Conservation (phyloP, 2,888 invertebrate species). For the Melanostoma scalare region DNA sequence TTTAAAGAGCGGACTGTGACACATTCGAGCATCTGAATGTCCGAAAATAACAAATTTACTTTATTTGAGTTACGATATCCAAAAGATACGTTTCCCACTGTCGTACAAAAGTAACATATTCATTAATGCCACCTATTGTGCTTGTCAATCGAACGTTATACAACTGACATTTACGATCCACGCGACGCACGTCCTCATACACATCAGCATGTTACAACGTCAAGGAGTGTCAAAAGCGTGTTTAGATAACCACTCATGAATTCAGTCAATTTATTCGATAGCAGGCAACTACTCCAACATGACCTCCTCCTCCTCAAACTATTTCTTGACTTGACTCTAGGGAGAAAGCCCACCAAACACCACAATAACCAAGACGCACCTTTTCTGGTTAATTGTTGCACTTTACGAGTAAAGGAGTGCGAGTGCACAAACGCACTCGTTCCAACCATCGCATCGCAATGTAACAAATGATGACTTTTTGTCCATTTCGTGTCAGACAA, state of each 20-base stretch:
- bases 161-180: slow-evolving; percentile 49
- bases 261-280: slow-evolving; percentile 56
- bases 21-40: no score
- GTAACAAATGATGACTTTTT: slow-evolving; percentile 77
- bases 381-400: slow-evolving; percentile 60
- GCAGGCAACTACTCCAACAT: slow-evolving; percentile 15
- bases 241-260: slow-evolving; percentile 25
- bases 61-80: no score
- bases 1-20: no score
- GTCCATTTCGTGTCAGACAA: slow-evolving; percentile 78
- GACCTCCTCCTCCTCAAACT: slow-evolving; percentile 39
- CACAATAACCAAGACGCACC: slow-evolving; percentile 45
- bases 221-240: slow-evolving; percentile 59
- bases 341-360: slow-evolving; percentile 14
- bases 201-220: slow-evolving; percentile 24
- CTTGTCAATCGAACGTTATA: slow-evolving; percentile 47
- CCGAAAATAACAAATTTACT: no score
- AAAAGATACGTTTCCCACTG: no score
- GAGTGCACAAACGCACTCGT: slow-evolving; percentile 34
- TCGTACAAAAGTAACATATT: background rate
- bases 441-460: slow-evolving; percentile 73
- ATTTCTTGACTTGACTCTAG: slow-evolving; percentile 1
- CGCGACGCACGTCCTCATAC: background rate
- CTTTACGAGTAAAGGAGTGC: background rate
- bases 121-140: slow-evolving; percentile 36